A percentile compares a stretch with the other conserved stretches of the same genome.
Evolutionary conservation across 1,140 invertebrate genomes (phyloP).

Genomic region (Apis mellifera): Amel_HAv3.1 CM009944.2:10283501-10284000

Average conservation of each 20-base stretch:
- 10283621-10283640: slow-evolving; percentile 26
- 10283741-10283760: slow-evolving; percentile 27
- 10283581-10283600: neutral
- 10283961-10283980: slow-evolving; percentile 30
- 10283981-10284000: slow-evolving; percentile 77
- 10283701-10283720: neutral
- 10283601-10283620: slow-evolving; percentile 19
- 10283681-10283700: neutral
- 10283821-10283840: slow-evolving; percentile 39
- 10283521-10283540: neutral
- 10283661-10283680: neutral
- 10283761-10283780: slow-evolving; percentile 2
- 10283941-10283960: neutral
- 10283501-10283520: no score
- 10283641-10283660: slow-evolving; percentile 20
- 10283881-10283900: slow-evolving; percentile 69
- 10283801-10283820: neutral
- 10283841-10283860: slow-evolving; percentile 68
- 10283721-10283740: no score
- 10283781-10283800: neutral
- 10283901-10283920: slow-evolving; percentile 75
- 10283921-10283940: slow-evolving; percentile 26
- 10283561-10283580: no score
- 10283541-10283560: slow-evolving; percentile 9
- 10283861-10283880: slow-evolving; percentile 63